Evolutionary conservation across 1,140 invertebrate genomes (phyloP).

Genomic region (Leguminivora glycinivorella): DNA sequence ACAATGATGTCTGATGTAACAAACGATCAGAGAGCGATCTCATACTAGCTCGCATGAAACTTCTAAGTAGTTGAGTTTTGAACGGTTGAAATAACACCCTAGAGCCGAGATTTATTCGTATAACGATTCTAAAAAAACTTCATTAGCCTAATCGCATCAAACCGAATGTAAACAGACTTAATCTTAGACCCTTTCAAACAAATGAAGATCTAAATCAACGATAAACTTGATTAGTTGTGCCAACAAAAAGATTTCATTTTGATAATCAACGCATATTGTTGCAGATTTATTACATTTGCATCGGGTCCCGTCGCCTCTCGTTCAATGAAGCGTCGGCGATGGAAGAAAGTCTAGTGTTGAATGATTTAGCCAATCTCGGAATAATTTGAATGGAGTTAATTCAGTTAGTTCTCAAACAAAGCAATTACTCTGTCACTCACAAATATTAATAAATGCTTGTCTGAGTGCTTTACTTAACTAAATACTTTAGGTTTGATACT

Average conservation of each 20-base stretch:
- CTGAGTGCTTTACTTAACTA: background rate
- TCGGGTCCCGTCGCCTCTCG: constrained; percentile 37
- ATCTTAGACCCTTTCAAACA: constrained; percentile 60
- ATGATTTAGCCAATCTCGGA: background rate
- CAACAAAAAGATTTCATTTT: constrained; percentile 76
- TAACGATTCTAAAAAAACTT: constrained; percentile 33
- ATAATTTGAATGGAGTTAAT: constrained; percentile 8
- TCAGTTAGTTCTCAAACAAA: background rate
- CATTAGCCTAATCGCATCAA: constrained; percentile 46
- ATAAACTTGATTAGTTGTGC: constrained; percentile 74
- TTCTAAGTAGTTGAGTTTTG: background rate
- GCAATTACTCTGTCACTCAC: background rate
- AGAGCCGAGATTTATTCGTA: background rate
- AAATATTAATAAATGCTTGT: background rate
- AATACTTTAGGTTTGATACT: no score
- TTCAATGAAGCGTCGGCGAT: constrained; percentile 16
- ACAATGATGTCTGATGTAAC: background rate
- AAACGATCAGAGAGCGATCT: background rate
- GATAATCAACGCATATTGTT: constrained; percentile 74
- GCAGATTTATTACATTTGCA: constrained; percentile 62
- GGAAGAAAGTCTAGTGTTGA: background rate
- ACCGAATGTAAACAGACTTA: constrained; percentile 57
- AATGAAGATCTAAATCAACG: constrained; percentile 71
- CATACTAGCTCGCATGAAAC: background rate
- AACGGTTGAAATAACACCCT: background rate